Percentiles rank a stretch among this genome's conserved stretches.
These are phyloP conservation scores for Petrocephalus sullivani DNA, from an alignment of 2,797 vertebrate species.

Conservation along the genomic window DNA sequence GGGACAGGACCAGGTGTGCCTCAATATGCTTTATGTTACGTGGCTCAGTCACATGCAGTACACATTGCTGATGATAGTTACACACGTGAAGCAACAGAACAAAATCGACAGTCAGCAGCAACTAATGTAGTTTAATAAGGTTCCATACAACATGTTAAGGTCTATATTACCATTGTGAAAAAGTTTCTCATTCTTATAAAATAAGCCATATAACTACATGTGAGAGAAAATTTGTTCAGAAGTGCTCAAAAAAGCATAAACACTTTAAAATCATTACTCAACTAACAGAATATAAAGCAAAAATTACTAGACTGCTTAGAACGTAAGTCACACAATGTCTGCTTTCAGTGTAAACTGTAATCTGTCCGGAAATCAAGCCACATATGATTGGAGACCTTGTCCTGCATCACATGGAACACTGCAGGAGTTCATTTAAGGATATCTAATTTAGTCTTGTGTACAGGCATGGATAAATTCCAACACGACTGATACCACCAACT, in stretches of 20 bases:
- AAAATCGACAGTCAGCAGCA: not conserved
- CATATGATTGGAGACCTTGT: not conserved
- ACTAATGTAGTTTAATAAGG: not conserved
- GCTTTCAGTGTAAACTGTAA: not conserved
- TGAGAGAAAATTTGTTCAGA: not conserved
- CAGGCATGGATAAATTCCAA: slow-evolving; percentile 25
- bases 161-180: not conserved
- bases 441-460: slow-evolving; percentile 23
- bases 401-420: not conserved
- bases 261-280: not conserved
- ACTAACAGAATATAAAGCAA: not conserved
- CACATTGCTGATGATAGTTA: not conserved
- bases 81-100: not conserved
- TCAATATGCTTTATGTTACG: not conserved
- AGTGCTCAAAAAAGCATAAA: not conserved
- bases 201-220: not conserved
- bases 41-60: no score
- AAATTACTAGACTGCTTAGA: not conserved
- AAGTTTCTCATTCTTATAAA: not conserved
- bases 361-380: not conserved
- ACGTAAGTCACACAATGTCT: not conserved
- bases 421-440: slow-evolving; percentile 24
- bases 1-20: not conserved
- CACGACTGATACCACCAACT: slow-evolving; percentile 19
- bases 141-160: not conserved